phyloP scores from a whole-genome alignment of 2,113 vertebrate genomes.

The Pomatostomus ruficeps region DNA sequence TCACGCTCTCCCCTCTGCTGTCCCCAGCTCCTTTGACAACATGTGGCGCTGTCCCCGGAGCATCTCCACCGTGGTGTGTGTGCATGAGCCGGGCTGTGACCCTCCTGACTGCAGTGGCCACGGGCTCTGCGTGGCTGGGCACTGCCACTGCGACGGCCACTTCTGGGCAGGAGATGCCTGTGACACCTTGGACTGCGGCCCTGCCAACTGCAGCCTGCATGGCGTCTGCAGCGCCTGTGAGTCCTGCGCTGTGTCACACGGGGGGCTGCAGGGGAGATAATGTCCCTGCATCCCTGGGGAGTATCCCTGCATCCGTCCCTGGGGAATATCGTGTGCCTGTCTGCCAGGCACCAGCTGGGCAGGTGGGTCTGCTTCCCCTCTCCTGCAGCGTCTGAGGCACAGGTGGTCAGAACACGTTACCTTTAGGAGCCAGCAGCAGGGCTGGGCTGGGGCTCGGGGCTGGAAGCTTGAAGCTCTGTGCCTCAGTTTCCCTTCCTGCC shows the following conservation, averaged over 20 bases:
- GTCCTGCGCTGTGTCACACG: background rate
- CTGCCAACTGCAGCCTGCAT: constrained; percentile 73
- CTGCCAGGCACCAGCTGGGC: background rate
- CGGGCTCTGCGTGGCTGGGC: constrained; percentile 77
- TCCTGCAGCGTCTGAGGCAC: too few species aligned
- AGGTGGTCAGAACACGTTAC: accelerated
- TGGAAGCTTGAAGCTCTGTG: background rate
- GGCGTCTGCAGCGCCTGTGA: constrained; percentile 80
- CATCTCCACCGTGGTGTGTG: constrained; percentile 85
- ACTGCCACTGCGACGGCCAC: constrained; percentile 66
- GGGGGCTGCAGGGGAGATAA: background rate
- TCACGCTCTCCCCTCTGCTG: background rate
- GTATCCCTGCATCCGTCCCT: too few species aligned
- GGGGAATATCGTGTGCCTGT: too few species aligned
- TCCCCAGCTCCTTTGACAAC: constrained; percentile 51
- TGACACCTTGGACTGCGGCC: constrained; percentile 71
- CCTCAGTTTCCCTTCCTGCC: background rate
- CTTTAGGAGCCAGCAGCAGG: background rate
- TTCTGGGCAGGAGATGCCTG: constrained; percentile 79
- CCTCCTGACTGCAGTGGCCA: constrained; percentile 78
- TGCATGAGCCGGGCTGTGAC: constrained; percentile 79
- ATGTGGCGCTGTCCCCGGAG: constrained; percentile 86
- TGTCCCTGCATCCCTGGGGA: too few species aligned
- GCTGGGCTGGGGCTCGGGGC: background rate
- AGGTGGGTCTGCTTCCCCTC: background rate